These are phyloP conservation scores for Himalopsyche anomala DNA, from an alignment of 2,888 invertebrate genomes.

Conservation along the genomic window DNA sequence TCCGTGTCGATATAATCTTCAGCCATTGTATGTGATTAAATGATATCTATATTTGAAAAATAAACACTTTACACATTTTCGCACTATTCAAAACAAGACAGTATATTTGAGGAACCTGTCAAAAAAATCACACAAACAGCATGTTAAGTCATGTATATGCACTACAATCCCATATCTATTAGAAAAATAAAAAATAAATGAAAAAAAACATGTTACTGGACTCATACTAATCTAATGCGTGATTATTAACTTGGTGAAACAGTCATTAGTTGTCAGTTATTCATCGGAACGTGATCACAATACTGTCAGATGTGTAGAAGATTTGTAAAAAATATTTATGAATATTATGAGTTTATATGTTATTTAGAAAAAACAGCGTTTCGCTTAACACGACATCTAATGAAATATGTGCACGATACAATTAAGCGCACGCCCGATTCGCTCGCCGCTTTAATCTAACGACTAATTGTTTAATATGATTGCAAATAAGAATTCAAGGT, in stretches of 20 bases:
- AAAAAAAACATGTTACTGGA: too few species aligned
- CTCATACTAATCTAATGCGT: too few species aligned
- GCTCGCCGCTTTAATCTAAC: slow-evolving; percentile 46
- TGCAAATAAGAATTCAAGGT: slow-evolving; percentile 62
- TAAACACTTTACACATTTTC: not conserved
- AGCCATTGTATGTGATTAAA: slow-evolving; percentile 68
- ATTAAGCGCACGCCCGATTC: slow-evolving; percentile 56
- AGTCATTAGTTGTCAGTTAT: not conserved
- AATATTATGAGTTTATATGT: slow-evolving; percentile 26
- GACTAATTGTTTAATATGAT: slow-evolving; percentile 55
- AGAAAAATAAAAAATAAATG: too few species aligned
- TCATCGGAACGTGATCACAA: not conserved
- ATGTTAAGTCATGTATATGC: not conserved
- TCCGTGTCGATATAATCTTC: slow-evolving; percentile 80
- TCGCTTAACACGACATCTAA: slow-evolving; percentile 49
- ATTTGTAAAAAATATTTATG: not conserved
- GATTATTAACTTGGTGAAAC: too few species aligned
- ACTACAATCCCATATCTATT: too few species aligned
- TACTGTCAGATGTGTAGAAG: not conserved
- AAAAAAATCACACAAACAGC: not conserved
- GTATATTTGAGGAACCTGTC: not conserved
- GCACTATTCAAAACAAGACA: not conserved
- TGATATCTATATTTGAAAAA: slow-evolving; percentile 14
- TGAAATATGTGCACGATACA: slow-evolving; percentile 55
- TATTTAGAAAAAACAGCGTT: slow-evolving; percentile 39